These are phyloP conservation scores for Nettapus auritus DNA, from an alignment of 2,113 vertebrate species.

Conservation along the genomic window DNA sequence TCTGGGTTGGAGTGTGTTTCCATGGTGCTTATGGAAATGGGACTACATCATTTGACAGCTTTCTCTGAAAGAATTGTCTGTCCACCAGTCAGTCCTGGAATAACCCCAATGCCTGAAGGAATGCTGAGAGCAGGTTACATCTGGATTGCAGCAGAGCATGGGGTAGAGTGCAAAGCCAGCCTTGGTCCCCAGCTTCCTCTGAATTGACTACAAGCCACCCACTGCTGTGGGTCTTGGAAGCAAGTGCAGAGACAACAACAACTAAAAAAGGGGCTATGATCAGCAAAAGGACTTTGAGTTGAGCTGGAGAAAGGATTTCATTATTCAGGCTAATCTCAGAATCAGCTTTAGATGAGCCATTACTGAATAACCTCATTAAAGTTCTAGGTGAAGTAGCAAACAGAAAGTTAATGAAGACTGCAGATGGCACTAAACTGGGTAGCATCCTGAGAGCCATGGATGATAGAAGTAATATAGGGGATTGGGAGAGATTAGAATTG, in stretches of 20 bases:
- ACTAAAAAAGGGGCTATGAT: background rate
- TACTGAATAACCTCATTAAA: conserved; percentile 50
- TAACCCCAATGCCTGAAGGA: background rate
- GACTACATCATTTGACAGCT: background rate
- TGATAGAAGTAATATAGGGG: conserved; percentile 43
- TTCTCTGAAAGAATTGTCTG: background rate
- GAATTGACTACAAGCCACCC: background rate
- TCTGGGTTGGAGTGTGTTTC: background rate
- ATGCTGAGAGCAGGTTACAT: background rate
- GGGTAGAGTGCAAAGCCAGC: background rate
- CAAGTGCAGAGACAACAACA: background rate
- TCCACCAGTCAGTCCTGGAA: background rate
- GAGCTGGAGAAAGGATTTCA: conserved; percentile 23
- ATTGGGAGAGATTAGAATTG: conserved; percentile 58
- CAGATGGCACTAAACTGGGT: conserved; percentile 45
- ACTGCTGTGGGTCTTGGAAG: background rate
- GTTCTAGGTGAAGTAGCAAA: conserved; percentile 46
- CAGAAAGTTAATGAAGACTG: conserved; percentile 45
- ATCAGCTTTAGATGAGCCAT: conserved; percentile 33
- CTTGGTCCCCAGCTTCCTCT: background rate
- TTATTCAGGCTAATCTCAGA: conserved; percentile 41
- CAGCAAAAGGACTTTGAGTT: background rate
- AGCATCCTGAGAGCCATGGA: conserved; percentile 16
- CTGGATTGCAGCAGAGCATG: fast-evolving
- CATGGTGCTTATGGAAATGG: background rate